Evolutionary conservation across 2,113 vertebrate species (phyloP), one percentile per base, ranked within the genome.

Genomic region (Cromileptes altivelis): DNA sequence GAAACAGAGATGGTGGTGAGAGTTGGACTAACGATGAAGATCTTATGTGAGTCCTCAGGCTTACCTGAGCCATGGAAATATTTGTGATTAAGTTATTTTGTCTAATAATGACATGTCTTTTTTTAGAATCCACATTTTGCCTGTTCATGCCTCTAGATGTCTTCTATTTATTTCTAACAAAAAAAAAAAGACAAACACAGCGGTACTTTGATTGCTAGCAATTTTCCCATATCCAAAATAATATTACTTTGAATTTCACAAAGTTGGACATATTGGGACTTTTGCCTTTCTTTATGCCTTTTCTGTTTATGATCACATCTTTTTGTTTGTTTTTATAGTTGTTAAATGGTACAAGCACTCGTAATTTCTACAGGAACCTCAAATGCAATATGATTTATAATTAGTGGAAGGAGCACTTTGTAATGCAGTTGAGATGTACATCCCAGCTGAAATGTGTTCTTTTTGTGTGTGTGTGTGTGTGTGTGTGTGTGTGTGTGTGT

Each of bases 211-310:
- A 30, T 56, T 2, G 15, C 12, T 33, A 60, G 55, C 18, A 57
- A 13, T 70, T 65, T 3, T 70, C 72, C 0, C 30, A 49, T 21
- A 67, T 40, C 3, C 19, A 10, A 40, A 78, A 42, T 3, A 52
- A 53, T 61, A 40, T 33, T 19, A 18, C 19, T 67, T 68, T 70
- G 21, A 27, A 27, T 57, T 80, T 80, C 10, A 53, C 45, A 47
- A 73, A 70, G 45, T 69, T 80, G 6, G 17, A 61, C 15, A 1
- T 52, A 7, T 58, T 78, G 55, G 33, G 19, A 37, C 62, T 9
- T 78, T 90, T 67, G 64, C 62, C 65, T 91, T 84, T 84, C 40
- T 87, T 70, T 82, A 65, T 90, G 72, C 83, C 65, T 88, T 87
- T 75, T 69, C 60, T 67, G n/a, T 85, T 58, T 81, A 75, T 82